Percentiles rank a stretch among this genome's conserved stretches.
phyloP scores from a whole-genome alignment of 1,140 invertebrate genomes.

The Prorops nasuta region DNA sequence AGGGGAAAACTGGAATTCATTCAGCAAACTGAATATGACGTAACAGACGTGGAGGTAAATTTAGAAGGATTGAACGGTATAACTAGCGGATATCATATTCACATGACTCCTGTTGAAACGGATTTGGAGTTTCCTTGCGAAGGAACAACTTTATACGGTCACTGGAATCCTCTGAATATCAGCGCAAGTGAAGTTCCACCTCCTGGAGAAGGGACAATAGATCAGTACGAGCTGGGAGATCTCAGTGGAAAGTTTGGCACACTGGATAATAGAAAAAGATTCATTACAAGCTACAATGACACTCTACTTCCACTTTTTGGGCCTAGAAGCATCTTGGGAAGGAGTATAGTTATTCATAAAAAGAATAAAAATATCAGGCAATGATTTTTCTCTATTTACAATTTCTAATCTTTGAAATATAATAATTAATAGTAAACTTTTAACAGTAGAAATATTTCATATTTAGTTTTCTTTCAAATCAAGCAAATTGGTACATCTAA shows the following conservation, averaged over 20 bases:
- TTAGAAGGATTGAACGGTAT: conserved; percentile 71
- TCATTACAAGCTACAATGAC: conserved; percentile 71
- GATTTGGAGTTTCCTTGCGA: conserved; percentile 88
- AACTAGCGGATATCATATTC: conserved; percentile 75
- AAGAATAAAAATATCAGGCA: conserved; percentile 61
- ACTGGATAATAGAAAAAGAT: conserved; percentile 62
- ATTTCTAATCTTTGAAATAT: conserved; percentile 2
- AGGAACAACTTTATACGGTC: conserved; percentile 72
- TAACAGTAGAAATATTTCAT: neutral
- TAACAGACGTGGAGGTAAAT: conserved; percentile 75
- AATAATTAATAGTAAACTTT: neutral
- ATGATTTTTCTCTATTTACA: neutral
- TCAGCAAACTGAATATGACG: conserved; percentile 83
- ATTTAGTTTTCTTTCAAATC: too few species aligned
- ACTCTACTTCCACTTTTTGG: conserved; percentile 84
- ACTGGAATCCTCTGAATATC: conserved; percentile 79
- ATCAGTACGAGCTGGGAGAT: conserved; percentile 88
- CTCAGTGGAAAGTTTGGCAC: conserved; percentile 87
- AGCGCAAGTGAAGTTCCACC: conserved; percentile 62
- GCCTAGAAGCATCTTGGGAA: conserved; percentile 75
- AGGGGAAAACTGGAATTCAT: conserved; percentile 77
- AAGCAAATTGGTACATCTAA: too few species aligned
- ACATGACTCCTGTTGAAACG: conserved; percentile 75
- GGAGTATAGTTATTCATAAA: conserved; percentile 85
- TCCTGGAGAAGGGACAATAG: conserved; percentile 68